phyloP scores from a whole-genome alignment of 2,888 invertebrate species.

The Ypsolopha sequella region DNA sequence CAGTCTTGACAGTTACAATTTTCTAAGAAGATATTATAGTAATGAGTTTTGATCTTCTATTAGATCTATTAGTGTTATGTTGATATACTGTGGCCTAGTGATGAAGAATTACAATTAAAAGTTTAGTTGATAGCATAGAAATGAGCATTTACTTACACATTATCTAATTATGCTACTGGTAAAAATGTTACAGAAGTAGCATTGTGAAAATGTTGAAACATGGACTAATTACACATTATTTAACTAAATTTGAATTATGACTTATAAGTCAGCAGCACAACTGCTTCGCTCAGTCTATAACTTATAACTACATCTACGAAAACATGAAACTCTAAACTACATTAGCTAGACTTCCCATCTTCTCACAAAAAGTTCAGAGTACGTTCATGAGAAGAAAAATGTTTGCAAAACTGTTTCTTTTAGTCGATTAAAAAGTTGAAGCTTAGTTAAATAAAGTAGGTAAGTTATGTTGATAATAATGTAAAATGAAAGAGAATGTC shows the following conservation, averaged over 20 bases:
- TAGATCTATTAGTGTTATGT: constrained; percentile 28
- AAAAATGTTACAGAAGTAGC: constrained; percentile 42
- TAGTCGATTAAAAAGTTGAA: constrained; percentile 30
- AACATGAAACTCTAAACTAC: constrained; percentile 5
- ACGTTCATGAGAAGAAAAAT: constrained; percentile 68
- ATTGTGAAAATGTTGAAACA: constrained; percentile 31
- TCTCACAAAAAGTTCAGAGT: constrained; percentile 66
- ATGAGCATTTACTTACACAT: constrained; percentile 30
- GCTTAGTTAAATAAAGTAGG: constrained; percentile 38
- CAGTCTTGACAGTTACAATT: background rate
- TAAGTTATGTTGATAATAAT: constrained; percentile 33
- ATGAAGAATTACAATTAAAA: constrained; percentile 11
- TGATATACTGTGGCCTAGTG: constrained; percentile 23
- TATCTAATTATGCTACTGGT: constrained; percentile 39
- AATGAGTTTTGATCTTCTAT: constrained; percentile 4
- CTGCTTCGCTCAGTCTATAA: constrained; percentile 38
- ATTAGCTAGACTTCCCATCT: constrained; percentile 60
- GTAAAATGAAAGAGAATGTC: constrained; percentile 33
- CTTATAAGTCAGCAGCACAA: constrained; percentile 34
- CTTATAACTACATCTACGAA: constrained; percentile 58
- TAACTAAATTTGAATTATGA: constrained; percentile 29
- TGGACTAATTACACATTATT: constrained; percentile 36
- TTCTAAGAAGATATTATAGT: background rate
- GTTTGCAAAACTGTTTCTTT: constrained; percentile 66
- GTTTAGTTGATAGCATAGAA: constrained; percentile 27